Evolutionary conservation across 2,888 invertebrate genomes (phyloP).

Genomic region (Acronicta psi): DNA sequence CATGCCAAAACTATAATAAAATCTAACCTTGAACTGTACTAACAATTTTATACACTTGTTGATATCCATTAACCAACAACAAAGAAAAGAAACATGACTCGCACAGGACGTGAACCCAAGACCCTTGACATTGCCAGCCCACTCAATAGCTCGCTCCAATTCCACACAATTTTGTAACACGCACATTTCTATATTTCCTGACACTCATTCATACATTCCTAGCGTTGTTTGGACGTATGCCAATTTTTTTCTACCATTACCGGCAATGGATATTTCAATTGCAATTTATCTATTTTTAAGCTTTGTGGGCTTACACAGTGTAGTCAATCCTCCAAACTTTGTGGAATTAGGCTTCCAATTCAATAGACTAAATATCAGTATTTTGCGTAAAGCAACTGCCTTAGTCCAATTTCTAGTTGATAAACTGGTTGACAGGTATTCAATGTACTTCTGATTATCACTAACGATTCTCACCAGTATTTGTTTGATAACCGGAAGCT

Average conservation of each 20-base stretch:
- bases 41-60: constrained; percentile 2
- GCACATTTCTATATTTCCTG: constrained; percentile 41
- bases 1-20: too few species aligned
- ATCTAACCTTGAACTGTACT: background rate
- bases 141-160: constrained; percentile 19
- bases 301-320: too few species aligned
- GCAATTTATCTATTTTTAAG: too few species aligned
- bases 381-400: too few species aligned
- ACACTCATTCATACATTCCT: constrained; percentile 60
- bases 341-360: too few species aligned
- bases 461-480: too few species aligned
- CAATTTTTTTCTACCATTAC: constrained; percentile 54
- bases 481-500: too few species aligned
- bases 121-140: constrained; percentile 47
- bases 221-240: constrained; percentile 53
- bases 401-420: too few species aligned
- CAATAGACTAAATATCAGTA: too few species aligned
- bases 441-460: too few species aligned
- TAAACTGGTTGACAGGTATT: too few species aligned
- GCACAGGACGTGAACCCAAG: constrained; percentile 23
- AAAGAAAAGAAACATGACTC: constrained; percentile 4
- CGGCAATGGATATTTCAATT: constrained; percentile 21
- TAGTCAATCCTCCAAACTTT: too few species aligned
- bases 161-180: constrained; percentile 21
- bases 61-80: constrained; percentile 19